Percentiles rank a stretch among this genome's conserved stretches.
Evolutionary conservation across 2,797 vertebrate species (phyloP).

Genomic region (Coregonus suidteri): DNA sequence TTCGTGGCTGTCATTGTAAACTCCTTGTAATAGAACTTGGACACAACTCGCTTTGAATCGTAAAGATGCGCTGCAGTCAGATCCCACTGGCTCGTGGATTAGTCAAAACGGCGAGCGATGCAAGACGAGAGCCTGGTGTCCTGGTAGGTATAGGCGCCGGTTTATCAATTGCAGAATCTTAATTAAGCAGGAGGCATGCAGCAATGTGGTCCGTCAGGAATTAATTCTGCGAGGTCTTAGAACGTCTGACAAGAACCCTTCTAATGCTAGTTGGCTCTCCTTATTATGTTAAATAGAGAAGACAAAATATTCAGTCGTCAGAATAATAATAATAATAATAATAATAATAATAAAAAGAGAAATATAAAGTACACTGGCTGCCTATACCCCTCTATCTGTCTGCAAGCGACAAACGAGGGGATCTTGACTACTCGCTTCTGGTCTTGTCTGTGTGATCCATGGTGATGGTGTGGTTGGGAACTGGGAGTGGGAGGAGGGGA

Average conservation of each 20-base stretch:
- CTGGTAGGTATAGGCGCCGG: slow-evolving; percentile 22
- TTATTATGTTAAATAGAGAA: slow-evolving; percentile 33
- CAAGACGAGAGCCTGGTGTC: background rate
- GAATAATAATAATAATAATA: slow-evolving; percentile 13
- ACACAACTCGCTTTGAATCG: slow-evolving; percentile 40
- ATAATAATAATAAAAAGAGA: background rate
- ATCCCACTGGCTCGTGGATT: slow-evolving; percentile 10
- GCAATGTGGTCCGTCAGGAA: slow-evolving; percentile 59
- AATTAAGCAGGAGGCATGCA: slow-evolving; percentile 39
- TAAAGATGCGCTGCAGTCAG: slow-evolving; percentile 1
- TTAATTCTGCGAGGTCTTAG: slow-evolving; percentile 45
- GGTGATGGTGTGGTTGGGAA: slow-evolving; percentile 7
- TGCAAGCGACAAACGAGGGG: slow-evolving; percentile 13
- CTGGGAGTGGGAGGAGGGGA: slow-evolving; percentile 16
- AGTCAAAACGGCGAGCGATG: slow-evolving; percentile 6
- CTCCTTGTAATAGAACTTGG: slow-evolving; percentile 41
- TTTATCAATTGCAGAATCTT: slow-evolving; percentile 60
- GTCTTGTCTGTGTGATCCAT: slow-evolving; percentile 28
- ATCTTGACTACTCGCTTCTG: slow-evolving; percentile 10
- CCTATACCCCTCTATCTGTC: slow-evolving; percentile 4
- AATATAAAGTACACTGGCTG: slow-evolving; percentile 35
- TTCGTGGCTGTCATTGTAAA: slow-evolving; percentile 88
- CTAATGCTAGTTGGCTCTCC: slow-evolving; percentile 47
- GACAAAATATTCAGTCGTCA: slow-evolving; percentile 26
- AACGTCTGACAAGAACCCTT: slow-evolving; percentile 40